phyloP scores from a whole-genome alignment of 2,888 invertebrate genomes.

The Hesperia comma region DNA sequence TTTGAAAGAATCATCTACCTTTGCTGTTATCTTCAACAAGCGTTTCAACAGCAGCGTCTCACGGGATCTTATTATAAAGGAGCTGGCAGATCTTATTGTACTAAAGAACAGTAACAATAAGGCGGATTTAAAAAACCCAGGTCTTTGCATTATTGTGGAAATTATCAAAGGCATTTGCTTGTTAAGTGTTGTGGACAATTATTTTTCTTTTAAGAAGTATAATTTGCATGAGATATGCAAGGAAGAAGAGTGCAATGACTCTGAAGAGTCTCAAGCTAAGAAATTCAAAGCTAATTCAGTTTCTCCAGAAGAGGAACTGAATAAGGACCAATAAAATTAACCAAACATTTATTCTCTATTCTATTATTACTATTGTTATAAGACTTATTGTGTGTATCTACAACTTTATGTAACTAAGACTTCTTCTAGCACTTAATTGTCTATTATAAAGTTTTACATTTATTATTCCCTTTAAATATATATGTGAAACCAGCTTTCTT shows the following conservation, averaged over 20 bases:
- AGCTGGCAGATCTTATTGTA: constrained; percentile 88
- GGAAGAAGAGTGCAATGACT: constrained; percentile 67
- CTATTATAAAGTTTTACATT: constrained; percentile 40
- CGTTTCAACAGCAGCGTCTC: constrained; percentile 90
- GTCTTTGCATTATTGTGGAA: constrained; percentile 92
- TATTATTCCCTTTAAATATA: constrained; percentile 44
- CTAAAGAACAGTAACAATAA: constrained; percentile 88
- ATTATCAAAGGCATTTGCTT: constrained; percentile 91
- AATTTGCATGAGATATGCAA: constrained; percentile 89
- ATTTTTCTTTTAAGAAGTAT: constrained; percentile 91
- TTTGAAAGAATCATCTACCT: constrained; percentile 87
- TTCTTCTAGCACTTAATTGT: constrained; percentile 73
- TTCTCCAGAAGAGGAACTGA: constrained; percentile 55
- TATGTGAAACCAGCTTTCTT: constrained; percentile 33
- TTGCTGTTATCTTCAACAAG: constrained; percentile 90
- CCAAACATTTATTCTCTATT: constrained; percentile 48
- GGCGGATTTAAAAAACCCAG: constrained; percentile 91
- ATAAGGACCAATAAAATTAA: constrained; percentile 54
- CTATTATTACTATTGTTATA: constrained; percentile 62
- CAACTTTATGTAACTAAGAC: constrained; percentile 54
- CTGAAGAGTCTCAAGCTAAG: constrained; percentile 72
- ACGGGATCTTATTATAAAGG: constrained; percentile 88
- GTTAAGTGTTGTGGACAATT: constrained; percentile 91
- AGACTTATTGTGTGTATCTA: constrained; percentile 57
- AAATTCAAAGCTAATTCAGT: constrained; percentile 66